Percentiles rank a stretch among this genome's conserved stretches.
These are phyloP conservation scores for Speoplatyrhinus poulsoni DNA, from an alignment of 2,113 vertebrate species.

Conservation along the genomic window DNA sequence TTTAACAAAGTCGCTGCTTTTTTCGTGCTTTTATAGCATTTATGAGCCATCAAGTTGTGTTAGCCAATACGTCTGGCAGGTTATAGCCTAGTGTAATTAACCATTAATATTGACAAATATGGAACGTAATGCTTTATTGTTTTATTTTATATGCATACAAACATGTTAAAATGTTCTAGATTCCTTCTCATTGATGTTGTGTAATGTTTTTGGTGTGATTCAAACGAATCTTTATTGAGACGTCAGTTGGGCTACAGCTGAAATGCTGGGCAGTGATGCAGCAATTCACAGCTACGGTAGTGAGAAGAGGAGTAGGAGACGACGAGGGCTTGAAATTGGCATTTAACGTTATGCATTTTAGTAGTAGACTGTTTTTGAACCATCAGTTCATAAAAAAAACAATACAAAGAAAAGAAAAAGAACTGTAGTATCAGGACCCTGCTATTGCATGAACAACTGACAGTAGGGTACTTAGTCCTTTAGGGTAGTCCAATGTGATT, in stretches of 20 bases:
- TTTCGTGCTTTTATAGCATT: not conserved
- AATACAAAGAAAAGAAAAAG: too few species aligned
- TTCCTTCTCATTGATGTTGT: not conserved
- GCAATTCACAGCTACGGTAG: slow-evolving; percentile 64
- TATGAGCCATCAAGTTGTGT: slow-evolving; percentile 49
- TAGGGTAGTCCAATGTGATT: slow-evolving; percentile 45
- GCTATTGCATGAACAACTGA: too few species aligned
- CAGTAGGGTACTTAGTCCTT: not conserved
- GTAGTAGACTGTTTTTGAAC: slow-evolving; percentile 3
- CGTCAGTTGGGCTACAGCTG: slow-evolving; percentile 47
- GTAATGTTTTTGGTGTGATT: slow-evolving; percentile 29
- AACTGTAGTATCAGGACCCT: too few species aligned
- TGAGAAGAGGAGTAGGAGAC: slow-evolving; percentile 54
- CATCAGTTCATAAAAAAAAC: slow-evolving; percentile 37
- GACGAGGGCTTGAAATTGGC: slow-evolving; percentile 53
- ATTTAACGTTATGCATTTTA: slow-evolving; percentile 52
- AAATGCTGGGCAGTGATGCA: slow-evolving; percentile 80
- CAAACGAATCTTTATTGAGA: slow-evolving; percentile 26
- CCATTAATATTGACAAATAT: slow-evolving; percentile 67
- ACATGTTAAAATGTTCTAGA: not conserved
- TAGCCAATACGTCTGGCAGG: slow-evolving; percentile 12
- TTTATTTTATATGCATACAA: slow-evolving; percentile 36
- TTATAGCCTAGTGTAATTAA: slow-evolving; percentile 30
- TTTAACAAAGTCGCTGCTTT: slow-evolving; percentile 24
- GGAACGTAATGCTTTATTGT: slow-evolving; percentile 8